phyloP scores from a whole-genome alignment of 92 coral and sea anemone species.

The Meandrina meandrites region DNA sequence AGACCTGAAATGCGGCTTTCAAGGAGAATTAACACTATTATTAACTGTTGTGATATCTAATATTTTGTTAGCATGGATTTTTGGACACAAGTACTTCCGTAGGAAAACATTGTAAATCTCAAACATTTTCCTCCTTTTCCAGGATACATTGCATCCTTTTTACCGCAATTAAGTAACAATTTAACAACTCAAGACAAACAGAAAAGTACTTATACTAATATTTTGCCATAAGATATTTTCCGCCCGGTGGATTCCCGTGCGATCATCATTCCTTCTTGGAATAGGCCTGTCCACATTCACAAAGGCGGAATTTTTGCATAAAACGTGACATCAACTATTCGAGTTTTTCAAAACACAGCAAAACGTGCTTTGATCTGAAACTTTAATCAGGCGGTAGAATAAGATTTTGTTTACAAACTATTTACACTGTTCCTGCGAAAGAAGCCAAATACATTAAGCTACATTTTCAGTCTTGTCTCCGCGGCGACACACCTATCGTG shows the following conservation, averaged over 20 bases:
- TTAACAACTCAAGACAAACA: not conserved
- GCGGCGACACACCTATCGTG: not conserved
- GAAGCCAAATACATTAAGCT: not conserved
- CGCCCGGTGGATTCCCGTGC: not conserved
- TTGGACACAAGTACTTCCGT: constrained; percentile 11
- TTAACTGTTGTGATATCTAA: not conserved
- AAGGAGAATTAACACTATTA: not conserved
- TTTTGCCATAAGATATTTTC: not conserved
- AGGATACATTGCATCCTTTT: not conserved
- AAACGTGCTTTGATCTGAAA: not conserved
- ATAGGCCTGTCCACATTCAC: not conserved
- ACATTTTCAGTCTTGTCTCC: not conserved
- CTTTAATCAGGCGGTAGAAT: not conserved
- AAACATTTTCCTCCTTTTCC: constrained; percentile 27
- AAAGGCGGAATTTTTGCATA: not conserved
- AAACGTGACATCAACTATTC: not conserved
- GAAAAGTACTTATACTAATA: not conserved
- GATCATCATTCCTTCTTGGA: not conserved
- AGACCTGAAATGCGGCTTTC: not conserved
- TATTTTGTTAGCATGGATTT: constrained; percentile 5
- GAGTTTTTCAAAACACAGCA: not conserved
- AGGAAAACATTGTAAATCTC: constrained; percentile 28
- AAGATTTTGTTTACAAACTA: not conserved
- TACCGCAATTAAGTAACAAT: not conserved
- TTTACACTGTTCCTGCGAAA: not conserved